phyloP scores from a whole-genome alignment of 2,113 vertebrate genomes.

The Sander lucioperca region DNA sequence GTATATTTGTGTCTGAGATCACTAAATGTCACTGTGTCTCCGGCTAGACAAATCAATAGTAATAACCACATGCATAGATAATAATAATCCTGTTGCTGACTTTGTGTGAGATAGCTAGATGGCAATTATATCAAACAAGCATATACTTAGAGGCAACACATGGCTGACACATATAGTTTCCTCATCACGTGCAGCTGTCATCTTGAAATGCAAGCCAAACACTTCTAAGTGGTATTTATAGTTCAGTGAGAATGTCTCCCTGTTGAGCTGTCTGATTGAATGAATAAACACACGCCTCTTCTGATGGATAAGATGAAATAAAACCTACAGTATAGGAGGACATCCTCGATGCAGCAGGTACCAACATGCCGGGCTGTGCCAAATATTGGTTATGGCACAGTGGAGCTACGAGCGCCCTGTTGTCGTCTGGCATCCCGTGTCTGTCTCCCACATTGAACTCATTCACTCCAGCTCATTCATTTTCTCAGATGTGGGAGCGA shows the following conservation, averaged over 20 bases:
- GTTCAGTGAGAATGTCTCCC: conserved; percentile 35
- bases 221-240: conserved; percentile 76
- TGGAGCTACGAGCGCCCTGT: conserved; percentile 21
- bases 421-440: conserved; percentile 52
- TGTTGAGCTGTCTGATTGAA: conserved; percentile 37
- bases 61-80: conserved; percentile 37
- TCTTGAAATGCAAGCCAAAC: conserved; percentile 66
- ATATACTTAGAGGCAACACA: conserved; percentile 66
- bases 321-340: conserved; percentile 15
- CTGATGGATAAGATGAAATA: conserved; percentile 40
- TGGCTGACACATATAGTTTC: conserved; percentile 63
- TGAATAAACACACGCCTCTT: conserved; percentile 16
- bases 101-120: conserved; percentile 21
- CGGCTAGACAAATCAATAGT: conserved; percentile 47
- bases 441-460: conserved; percentile 44
- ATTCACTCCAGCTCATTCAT: conserved; percentile 50
- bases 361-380: conserved; percentile 34
- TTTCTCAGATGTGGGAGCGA: conserved; percentile 44
- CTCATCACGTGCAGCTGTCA: conserved; percentile 68
- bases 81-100: conserved; percentile 48
- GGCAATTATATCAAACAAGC: conserved; percentile 63
- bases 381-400: conserved; percentile 55
- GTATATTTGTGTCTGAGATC: conserved; percentile 8
- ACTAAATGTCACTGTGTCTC: conserved; percentile 24
- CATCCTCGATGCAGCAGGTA: conserved; percentile 46